These are phyloP conservation scores for Eristalinus sepulchralis DNA, from an alignment of 2,888 invertebrate genomes.

Conservation along the genomic window DNA sequence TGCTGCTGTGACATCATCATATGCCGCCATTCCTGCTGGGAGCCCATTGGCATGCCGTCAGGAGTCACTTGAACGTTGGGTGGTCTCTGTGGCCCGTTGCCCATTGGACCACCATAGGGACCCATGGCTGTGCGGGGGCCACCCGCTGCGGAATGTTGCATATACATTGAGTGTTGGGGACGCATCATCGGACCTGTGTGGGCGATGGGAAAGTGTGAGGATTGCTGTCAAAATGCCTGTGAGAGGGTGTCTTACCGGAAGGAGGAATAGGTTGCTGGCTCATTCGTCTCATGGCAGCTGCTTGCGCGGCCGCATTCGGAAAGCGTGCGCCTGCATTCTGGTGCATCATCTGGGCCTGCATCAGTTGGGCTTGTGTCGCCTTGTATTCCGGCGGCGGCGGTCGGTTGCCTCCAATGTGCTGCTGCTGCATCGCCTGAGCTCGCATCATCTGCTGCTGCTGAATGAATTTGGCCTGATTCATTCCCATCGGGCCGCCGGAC, in stretches of 20 bases:
- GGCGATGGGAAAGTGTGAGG: constrained; percentile 19
- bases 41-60: constrained; percentile 82
- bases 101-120: constrained; percentile 77
- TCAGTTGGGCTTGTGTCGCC: constrained; percentile 82
- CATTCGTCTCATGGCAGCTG: constrained; percentile 84
- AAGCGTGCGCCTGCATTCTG: constrained; percentile 82
- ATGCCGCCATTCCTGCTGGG: constrained; percentile 80
- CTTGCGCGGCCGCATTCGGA: constrained; percentile 82
- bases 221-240: background rate
- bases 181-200: constrained; percentile 86
- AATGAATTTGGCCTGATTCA: constrained; percentile 85
- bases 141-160: constrained; percentile 80
- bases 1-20: constrained; percentile 82
- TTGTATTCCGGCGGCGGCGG: constrained; percentile 95
- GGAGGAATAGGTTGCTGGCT: constrained; percentile 88
- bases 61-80: constrained; percentile 84
- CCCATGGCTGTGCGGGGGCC: constrained; percentile 77
- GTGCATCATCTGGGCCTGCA: constrained; percentile 83
- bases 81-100: constrained; percentile 83
- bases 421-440: constrained; percentile 78
- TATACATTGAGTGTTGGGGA: constrained; percentile 84
- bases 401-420: constrained; percentile 83
- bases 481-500: constrained; percentile 76
- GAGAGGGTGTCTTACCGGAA: constrained; percentile 82
- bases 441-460: constrained; percentile 86